Conservation (phyloP, 2,113 vertebrate species). For the Sturnira hondurensis region DNA sequence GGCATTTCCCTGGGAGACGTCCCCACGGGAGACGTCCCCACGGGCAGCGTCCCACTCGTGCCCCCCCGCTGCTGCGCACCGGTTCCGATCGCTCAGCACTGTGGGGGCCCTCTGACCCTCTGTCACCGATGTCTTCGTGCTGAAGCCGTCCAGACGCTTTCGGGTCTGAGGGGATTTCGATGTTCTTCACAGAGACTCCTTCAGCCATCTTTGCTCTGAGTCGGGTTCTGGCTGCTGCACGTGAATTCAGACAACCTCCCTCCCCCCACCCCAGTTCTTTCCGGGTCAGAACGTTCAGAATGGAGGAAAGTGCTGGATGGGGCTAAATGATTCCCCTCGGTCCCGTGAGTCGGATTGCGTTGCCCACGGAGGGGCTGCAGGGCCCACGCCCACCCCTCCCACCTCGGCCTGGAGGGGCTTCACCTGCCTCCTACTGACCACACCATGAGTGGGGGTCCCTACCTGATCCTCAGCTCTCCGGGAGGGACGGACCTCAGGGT, state of each 20-base stretch:
- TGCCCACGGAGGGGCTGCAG: too few species aligned
- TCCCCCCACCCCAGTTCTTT: rapidly evolving
- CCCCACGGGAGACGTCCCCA: neutral
- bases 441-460: rapidly evolving
- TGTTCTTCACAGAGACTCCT: slow-evolving; percentile 3
- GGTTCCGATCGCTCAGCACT: neutral
- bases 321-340: neutral
- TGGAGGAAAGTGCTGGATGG: neutral
- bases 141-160: neutral
- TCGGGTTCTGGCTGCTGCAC: neutral
- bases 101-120: slow-evolving; percentile 6
- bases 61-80: neutral
- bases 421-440: neutral
- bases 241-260: neutral
- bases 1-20: neutral
- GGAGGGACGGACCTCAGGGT: neutral
- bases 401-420: neutral
- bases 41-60: rapidly evolving
- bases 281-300: neutral
- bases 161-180: neutral
- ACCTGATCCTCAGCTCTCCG: rapidly evolving
- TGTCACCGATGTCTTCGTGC: slow-evolving; percentile 5
- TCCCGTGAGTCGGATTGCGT: too few species aligned
- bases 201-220: neutral
- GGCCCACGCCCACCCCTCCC: neutral